These are phyloP conservation scores for Onthophagus sagittarius DNA, from an alignment of 2,888 invertebrate genomes.

Conservation along the genomic window DNA sequence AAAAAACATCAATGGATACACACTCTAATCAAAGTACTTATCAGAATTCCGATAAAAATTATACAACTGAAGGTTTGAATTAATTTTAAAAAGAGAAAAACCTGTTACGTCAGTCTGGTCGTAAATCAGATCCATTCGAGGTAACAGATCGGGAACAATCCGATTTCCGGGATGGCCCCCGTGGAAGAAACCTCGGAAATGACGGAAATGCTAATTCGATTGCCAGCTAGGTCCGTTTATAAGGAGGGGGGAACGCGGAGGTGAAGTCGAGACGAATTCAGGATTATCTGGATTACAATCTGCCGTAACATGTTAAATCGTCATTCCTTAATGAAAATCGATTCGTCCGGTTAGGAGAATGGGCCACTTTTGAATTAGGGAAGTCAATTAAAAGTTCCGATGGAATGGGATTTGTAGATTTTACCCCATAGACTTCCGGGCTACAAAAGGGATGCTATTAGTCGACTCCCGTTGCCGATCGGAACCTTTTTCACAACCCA, in stretches of 20 bases:
- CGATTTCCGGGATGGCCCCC: neutral
- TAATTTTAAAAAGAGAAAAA: neutral
- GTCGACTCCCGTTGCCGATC: neutral
- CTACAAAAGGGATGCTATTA: neutral
- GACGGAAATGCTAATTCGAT: neutral
- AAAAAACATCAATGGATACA: no score
- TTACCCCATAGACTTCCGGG: neutral
- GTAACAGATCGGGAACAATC: neutral
- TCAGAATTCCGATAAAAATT: no score
- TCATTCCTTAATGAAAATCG: neutral
- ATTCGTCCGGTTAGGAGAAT: neutral
- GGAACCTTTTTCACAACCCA: neutral
- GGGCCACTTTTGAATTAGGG: neutral
- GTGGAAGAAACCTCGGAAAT: neutral
- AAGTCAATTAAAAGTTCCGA: neutral
- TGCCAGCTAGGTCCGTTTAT: neutral
- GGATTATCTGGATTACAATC: neutral
- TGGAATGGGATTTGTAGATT: neutral
- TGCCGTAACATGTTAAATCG: neutral
- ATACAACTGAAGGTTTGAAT: neutral
- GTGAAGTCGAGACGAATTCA: neutral
- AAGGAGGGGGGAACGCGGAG: neutral
- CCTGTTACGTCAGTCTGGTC: neutral
- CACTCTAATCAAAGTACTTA: no score
- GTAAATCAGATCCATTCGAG: neutral